phyloP scores from a whole-genome alignment of 2,888 invertebrate species.

The Harmothoe impar region DNA sequence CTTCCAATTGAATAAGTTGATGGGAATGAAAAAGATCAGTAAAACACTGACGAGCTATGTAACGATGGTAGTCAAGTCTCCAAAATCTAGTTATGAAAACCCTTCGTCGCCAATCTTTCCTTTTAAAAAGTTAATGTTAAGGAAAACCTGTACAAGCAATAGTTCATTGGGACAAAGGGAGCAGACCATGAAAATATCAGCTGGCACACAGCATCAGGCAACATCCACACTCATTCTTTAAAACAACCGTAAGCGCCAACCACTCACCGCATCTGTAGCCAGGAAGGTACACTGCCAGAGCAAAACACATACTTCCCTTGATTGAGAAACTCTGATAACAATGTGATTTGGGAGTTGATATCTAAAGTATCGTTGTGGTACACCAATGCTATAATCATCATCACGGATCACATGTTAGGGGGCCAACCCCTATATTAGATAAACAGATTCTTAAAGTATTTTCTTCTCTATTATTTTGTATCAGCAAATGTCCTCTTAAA shows the following conservation, averaged over 20 bases:
- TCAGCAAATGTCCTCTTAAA: slow-evolving; percentile 48
- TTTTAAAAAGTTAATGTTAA: slow-evolving; percentile 7
- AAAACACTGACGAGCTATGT: not conserved
- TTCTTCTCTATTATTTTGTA: not conserved
- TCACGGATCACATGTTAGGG: not conserved
- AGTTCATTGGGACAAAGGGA: not conserved
- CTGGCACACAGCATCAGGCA: not conserved
- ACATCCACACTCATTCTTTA: not conserved
- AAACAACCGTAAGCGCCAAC: not conserved
- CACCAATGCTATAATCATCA: not conserved
- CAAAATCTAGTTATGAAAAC: not conserved
- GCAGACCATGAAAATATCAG: not conserved
- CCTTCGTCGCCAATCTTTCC: not conserved
- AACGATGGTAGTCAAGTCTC: not conserved
- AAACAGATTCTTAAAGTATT: slow-evolving; percentile 36
- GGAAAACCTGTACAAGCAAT: slow-evolving; percentile 28
- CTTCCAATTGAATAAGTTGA: not conserved
- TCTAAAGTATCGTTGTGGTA: slow-evolving; percentile 22
- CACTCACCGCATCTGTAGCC: not conserved
- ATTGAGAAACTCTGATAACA: not conserved
- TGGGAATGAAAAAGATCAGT: slow-evolving; percentile 39
- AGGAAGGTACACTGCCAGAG: not conserved
- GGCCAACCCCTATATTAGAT: not conserved
- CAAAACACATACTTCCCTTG: not conserved
- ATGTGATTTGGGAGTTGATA: not conserved